Evolutionary conservation across 2,797 vertebrate genomes (phyloP).

Genomic region (Mastacembelus armatus): DNA sequence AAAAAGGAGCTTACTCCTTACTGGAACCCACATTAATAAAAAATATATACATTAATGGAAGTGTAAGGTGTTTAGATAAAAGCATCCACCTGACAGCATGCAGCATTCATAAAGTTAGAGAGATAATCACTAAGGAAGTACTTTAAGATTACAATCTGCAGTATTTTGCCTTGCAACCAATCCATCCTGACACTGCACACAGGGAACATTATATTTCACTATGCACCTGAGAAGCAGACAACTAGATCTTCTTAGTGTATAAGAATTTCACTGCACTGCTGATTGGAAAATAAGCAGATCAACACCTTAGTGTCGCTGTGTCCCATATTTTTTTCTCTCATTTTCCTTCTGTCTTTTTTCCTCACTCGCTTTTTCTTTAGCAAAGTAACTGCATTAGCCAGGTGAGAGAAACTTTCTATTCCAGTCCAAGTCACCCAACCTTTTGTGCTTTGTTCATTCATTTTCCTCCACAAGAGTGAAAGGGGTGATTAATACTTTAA

Average conservation of each 20-base stretch:
- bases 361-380: background rate
- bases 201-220: conserved; percentile 9
- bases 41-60: conserved; percentile 2
- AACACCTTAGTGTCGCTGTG: conserved; percentile 1
- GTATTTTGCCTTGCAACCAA: conserved; percentile 11
- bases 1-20: background rate
- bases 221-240: background rate
- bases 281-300: conserved; percentile 8
- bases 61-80: conserved; percentile 14
- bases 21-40: background rate
- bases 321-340: background rate
- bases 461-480: no score
- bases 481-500: no score
- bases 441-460: background rate
- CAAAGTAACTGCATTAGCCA: background rate
- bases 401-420: background rate
- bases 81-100: conserved; percentile 15
- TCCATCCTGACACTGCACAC: conserved; percentile 7
- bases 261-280: background rate
- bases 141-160: conserved; percentile 10
- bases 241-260: background rate
- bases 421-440: background rate
- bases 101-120: conserved; percentile 8
- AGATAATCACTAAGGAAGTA: conserved; percentile 26
- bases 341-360: background rate